These are phyloP conservation scores for Phalangium opilio DNA, from an alignment of 2,888 invertebrate genomes.

Conservation along the genomic window DNA sequence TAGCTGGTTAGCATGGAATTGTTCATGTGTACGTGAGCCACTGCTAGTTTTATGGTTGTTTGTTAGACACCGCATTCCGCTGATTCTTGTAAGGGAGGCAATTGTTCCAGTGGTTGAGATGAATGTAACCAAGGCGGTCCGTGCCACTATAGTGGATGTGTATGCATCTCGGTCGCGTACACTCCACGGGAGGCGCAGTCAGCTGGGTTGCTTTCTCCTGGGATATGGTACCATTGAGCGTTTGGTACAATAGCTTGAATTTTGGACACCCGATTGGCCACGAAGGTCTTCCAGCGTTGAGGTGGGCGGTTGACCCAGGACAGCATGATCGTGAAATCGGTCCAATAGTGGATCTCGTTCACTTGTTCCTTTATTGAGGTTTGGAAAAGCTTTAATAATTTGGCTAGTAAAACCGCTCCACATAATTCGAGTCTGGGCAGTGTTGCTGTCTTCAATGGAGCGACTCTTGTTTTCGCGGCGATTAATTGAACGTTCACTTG, in stretches of 20 bases:
- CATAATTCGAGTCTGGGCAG: too few relatives aligned
- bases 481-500: neutral
- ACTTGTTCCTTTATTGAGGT: neutral
- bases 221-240: constrained; percentile 1
- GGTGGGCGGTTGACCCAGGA: too few relatives aligned
- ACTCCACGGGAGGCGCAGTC: constrained; percentile 20
- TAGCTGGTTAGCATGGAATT: too few relatives aligned
- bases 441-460: too few relatives aligned
- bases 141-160: too few relatives aligned
- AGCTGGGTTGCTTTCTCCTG: neutral
- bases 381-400: neutral
- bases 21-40: too few relatives aligned
- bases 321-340: constrained; percentile 1
- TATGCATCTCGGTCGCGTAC: too few relatives aligned
- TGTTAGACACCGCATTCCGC: too few relatives aligned
- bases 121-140: constrained; percentile 9
- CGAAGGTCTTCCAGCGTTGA: too few relatives aligned
- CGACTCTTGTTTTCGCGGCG: neutral
- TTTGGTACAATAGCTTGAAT: neutral
- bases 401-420: neutral
- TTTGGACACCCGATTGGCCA: neutral
- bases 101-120: too few relatives aligned
- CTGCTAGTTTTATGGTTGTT: too few relatives aligned
- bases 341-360: neutral
- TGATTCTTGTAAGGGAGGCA: too few relatives aligned